A percentile compares a stretch with the other conserved stretches of the same genome.
These are phyloP conservation scores for Microcaecilia unicolor DNA, from an alignment of 2,797 vertebrate species.

Conservation along the genomic window DNA sequence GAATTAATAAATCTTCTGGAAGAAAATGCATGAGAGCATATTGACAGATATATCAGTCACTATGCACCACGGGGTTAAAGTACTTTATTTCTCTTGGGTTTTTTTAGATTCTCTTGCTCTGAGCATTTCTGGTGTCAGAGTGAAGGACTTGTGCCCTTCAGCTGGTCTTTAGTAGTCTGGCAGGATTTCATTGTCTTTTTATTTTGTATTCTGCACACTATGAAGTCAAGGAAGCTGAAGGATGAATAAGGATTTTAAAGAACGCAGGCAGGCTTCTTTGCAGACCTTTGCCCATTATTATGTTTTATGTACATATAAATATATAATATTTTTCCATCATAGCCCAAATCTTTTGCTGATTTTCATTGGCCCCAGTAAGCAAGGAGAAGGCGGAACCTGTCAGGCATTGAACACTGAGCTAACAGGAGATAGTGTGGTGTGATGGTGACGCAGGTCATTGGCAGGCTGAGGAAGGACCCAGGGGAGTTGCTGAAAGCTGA, in stretches of 20 bases:
- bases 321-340: conserved; percentile 34
- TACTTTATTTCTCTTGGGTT: no score
- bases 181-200: not conserved
- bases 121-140: no score
- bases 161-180: not conserved
- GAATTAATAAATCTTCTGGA: no score
- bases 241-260: conserved; percentile 22
- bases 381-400: conserved; percentile 15
- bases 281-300: no score
- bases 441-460: conserved; percentile 32
- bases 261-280: conserved; percentile 20
- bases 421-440: conserved; percentile 28
- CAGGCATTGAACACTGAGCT: conserved; percentile 30
- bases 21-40: no score
- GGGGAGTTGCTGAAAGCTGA: conserved; percentile 15
- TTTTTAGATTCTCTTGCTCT: no score
- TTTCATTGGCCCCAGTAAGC: conserved; percentile 29
- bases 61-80: no score
- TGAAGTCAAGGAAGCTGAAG: conserved; percentile 5
- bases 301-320: no score
- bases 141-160: no score
- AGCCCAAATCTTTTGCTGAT: conserved; percentile 25
- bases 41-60: no score
- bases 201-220: conserved; percentile 7
- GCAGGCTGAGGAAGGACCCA: conserved; percentile 17